These are phyloP conservation scores for Thecocarcelia acutangulata DNA, from an alignment of 2,888 invertebrate species.

Conservation along the genomic window DNA sequence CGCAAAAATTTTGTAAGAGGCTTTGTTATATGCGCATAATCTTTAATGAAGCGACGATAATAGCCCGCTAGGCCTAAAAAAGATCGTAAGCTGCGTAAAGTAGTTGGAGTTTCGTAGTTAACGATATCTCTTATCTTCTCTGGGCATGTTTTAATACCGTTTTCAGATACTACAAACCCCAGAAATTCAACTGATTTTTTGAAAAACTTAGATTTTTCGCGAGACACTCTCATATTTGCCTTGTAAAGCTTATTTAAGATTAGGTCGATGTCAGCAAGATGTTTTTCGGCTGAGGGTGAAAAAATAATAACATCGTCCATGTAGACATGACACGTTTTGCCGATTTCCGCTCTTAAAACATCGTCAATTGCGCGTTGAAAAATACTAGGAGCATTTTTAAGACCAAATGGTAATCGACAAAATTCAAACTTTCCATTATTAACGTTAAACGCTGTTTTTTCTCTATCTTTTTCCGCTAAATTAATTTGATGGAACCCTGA, in stretches of 20 bases:
- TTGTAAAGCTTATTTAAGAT: slow-evolving; percentile 43
- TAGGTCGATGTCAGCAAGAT: slow-evolving; percentile 42
- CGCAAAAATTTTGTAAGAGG: slow-evolving; percentile 51
- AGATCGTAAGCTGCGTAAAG: slow-evolving; percentile 40
- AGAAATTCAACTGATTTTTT: slow-evolving; percentile 25
- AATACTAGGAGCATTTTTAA: neutral
- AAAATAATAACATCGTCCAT: slow-evolving; percentile 66
- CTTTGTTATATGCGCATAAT: slow-evolving; percentile 45
- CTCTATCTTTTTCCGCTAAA: slow-evolving; percentile 39
- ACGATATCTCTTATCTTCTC: slow-evolving; percentile 49
- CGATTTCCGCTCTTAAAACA: slow-evolving; percentile 63
- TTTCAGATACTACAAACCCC: slow-evolving; percentile 32
- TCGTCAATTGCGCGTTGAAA: slow-evolving; percentile 22
- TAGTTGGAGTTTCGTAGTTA: slow-evolving; percentile 37
- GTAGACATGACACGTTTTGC: slow-evolving; percentile 64
- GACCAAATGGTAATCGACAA: slow-evolving; percentile 72
- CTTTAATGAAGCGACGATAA: slow-evolving; percentile 43
- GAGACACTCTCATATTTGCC: slow-evolving; percentile 16
- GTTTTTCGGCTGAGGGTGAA: slow-evolving; percentile 39
- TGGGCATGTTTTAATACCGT: slow-evolving; percentile 40
- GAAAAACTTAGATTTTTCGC: slow-evolving; percentile 42
- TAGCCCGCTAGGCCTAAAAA: slow-evolving; percentile 42
- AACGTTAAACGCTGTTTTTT: slow-evolving; percentile 67
- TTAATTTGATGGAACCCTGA: slow-evolving; percentile 46
- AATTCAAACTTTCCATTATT: slow-evolving; percentile 77